Base-by-base conservation (phyloP, 2,113 vertebrate genomes). In the Anas platyrhynchos region DNA sequence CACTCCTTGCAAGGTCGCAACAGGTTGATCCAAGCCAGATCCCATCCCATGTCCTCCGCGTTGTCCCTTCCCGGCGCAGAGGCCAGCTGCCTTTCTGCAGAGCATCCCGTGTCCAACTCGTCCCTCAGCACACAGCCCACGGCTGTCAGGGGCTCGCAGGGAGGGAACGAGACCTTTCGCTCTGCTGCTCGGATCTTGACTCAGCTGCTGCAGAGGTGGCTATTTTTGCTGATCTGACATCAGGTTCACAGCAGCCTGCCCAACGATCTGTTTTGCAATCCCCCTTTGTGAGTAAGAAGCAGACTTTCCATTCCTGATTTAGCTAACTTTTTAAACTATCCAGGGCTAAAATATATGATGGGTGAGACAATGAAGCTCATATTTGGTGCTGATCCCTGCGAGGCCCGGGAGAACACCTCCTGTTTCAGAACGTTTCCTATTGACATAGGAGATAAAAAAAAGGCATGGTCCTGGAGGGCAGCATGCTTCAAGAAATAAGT, bases 211-310 rank as follows among this genome's bases (percentile, higher is more conserved):
- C 88, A 92, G 89, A 78, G 94, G 66, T 75, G 83, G 94, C 94
- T 98, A 98, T 98, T 98, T 98, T 97, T 97, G 97, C 90, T 96
- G 92, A 86, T 92, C 93, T 98, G 98, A 98, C 94, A 96, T 98
- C 97, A 98, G 96, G 97, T 92, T 54, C 91, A 67, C 97, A 94
- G 96, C 97, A 95, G 93, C 92, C 91, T 73, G 86, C 63, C 83
- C 92, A 22, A 93, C 74, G 87, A 80, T 68, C 89, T 94, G 90
- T 97, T 78, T 90, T 96, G 96, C 86, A 88, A 96, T 67, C 63
- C 73, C 41, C 85, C 54, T 22, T 20, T 20, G 34, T 83, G 75
- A 95, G 88, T 77, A 95, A 94, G 96, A 96, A 93, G 95, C 82
- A 97, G 67, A 96, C 80, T 98, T 98, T 98, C 98, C 97, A 43